Evolutionary conservation across 2,113 vertebrate species (phyloP).

Genomic region (Dolichotis patagonum): DNA sequence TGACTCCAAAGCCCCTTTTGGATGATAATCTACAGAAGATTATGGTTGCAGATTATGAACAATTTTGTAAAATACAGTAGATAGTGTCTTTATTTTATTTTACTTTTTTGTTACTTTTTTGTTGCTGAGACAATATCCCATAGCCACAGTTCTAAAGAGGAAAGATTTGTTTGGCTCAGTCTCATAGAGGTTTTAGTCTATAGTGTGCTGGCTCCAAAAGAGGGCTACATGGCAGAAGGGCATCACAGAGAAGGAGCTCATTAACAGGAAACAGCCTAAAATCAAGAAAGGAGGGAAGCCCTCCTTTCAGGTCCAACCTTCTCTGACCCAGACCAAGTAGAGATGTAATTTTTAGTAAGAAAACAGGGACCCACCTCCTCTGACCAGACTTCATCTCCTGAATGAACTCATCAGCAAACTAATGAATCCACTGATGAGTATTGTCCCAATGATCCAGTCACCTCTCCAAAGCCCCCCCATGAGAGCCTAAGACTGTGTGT

Average conservation of each 20-base stretch:
- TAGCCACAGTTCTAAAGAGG: not conserved
- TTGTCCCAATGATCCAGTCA: not conserved
- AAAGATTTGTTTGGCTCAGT: not conserved
- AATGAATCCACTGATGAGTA: not conserved
- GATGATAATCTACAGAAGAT: not conserved
- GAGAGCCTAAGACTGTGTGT: not conserved
- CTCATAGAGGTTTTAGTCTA: not conserved
- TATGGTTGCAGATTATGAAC: slow-evolving; percentile 20
- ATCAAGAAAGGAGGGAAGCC: not conserved
- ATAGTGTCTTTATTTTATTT: too few species aligned
- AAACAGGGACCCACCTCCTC: not conserved
- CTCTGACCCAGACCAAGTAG: too few species aligned
- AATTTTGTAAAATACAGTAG: slow-evolving; percentile 42
- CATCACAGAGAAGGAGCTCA: not conserved
- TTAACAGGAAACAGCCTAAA: not conserved
- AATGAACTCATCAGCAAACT: not conserved
- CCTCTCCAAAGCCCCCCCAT: not conserved
- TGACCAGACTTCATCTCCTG: not conserved
- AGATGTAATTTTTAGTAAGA: too few species aligned
- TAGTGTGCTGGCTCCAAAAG: not conserved
- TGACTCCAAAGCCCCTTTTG: slow-evolving; percentile 4
- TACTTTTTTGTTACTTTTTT: not conserved
- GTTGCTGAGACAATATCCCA: not conserved
- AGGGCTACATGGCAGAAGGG: not conserved
- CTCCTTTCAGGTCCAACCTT: not conserved